Evolutionary conservation across 2,113 vertebrate genomes (phyloP).

Genomic region (Calypte anna): DNA sequence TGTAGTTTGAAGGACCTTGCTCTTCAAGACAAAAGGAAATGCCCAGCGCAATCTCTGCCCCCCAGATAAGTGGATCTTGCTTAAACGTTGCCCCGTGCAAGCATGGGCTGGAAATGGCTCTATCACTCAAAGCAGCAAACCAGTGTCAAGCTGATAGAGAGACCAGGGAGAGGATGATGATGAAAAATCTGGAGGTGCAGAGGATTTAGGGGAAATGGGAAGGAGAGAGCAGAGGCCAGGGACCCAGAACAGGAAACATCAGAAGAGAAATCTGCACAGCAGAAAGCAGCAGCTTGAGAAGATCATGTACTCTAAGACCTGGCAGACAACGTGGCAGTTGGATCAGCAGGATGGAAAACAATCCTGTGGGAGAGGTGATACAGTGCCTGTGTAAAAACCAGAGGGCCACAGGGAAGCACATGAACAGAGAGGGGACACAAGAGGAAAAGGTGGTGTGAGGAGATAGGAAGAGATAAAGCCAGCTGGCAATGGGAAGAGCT

Average conservation of each 20-base stretch:
- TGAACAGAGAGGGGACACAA: neutral
- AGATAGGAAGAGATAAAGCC: neutral
- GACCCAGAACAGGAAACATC: fast-evolving
- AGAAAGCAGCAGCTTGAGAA: neutral
- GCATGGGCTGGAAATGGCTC: neutral
- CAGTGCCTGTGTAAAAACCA: neutral
- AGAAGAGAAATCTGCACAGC: neutral
- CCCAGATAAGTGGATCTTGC: neutral
- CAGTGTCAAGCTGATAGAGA: neutral
- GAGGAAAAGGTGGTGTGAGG: neutral
- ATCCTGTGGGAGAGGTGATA: neutral
- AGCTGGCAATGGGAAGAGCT: neutral
- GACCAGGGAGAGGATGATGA: neutral
- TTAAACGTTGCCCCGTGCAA: neutral
- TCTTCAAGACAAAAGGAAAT: neutral
- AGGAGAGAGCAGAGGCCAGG: neutral
- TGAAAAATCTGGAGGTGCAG: neutral
- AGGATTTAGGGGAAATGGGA: neutral
- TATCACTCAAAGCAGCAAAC: neutral
- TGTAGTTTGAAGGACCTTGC: neutral
- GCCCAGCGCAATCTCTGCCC: neutral
- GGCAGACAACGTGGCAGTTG: neutral
- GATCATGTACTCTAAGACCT: neutral
- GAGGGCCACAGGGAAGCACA: neutral
- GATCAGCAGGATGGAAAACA: neutral